Base-by-base conservation (phyloP, 2,888 invertebrate genomes). In the Nemurella pictetii region DNA sequence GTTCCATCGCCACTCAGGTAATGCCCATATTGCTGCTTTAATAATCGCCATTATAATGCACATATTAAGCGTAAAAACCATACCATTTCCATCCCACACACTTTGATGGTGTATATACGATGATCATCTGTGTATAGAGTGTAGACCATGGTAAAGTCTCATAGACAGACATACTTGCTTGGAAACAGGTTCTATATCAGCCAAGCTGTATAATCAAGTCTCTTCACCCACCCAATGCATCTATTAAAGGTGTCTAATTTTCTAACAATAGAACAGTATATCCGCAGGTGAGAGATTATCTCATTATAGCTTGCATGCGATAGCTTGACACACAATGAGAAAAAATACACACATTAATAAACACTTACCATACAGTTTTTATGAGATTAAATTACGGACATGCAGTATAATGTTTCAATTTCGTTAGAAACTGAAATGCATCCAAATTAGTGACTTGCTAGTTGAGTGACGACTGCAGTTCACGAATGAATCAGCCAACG, bases 101-200 rank as follows among this genome's bases (percentile, higher is more conserved):
- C 55, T 55, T 55, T 55, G 55, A 55, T 12, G 55, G 55, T 55
- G 55, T 55, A 55, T 55, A 55, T 55, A 55, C 55, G 55, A 55
- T 1, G 55, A 55, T 55, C 55, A 55, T 55, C 55, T 55, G 55
- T 55, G 12, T 55, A 12, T 55, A 15, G 20, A 55, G 55, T 55
- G 55, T 20, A 55, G 55, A 55, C 55, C 55, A 55, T 55, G 55
- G 55, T 7, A 15, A 55, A 55, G 15, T 55, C 55, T 75, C 75
- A 27, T 75, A 75, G 7, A 75, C 78, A 75, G 7, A 75, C 78
- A 78, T n/a, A 78, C 78, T 78, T 78, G 78, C 78, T 78, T 78
- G 28, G 28, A 30, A 78, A 78, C 78, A 29, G 78, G 78, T 78
- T 78, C 29, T 78, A 30, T 78, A 78, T 55, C 55, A 78, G 78